These are phyloP conservation scores for Troglohyphantes excavatus DNA, from an alignment of 2,888 invertebrate genomes.

Conservation along the genomic window DNA sequence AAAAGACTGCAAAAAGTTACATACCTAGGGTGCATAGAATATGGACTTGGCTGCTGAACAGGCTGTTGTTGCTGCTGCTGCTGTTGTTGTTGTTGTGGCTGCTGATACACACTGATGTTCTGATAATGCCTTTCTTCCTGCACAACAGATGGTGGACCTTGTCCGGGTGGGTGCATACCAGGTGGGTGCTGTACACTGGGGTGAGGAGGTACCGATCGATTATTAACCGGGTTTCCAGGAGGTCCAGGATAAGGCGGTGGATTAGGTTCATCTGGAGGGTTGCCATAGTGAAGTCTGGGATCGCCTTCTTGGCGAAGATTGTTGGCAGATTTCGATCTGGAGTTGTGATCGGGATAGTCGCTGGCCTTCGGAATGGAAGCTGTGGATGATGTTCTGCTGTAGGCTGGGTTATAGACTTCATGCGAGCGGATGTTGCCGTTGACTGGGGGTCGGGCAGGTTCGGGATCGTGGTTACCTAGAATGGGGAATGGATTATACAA, in stretches of 20 bases:
- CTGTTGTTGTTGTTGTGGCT: slow-evolving; percentile 63
- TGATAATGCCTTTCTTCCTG: slow-evolving; percentile 80
- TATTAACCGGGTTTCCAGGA: slow-evolving; percentile 34
- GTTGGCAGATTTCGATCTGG: slow-evolving; percentile 72
- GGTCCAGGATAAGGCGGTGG: slow-evolving; percentile 76
- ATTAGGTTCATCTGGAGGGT: slow-evolving; percentile 61
- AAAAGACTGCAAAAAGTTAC: neutral
- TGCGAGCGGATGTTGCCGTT: slow-evolving; percentile 81
- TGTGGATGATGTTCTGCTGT: slow-evolving; percentile 87
- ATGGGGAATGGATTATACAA: no score
- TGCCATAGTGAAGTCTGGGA: slow-evolving; percentile 62
- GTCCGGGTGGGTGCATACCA: slow-evolving; percentile 80
- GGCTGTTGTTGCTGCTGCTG: slow-evolving; percentile 59
- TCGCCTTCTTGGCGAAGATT: slow-evolving; percentile 71
- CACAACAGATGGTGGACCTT: slow-evolving; percentile 63
- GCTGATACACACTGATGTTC: slow-evolving; percentile 80
- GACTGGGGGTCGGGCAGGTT: slow-evolving; percentile 60
- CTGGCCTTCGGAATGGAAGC: slow-evolving; percentile 82
- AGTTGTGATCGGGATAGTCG: slow-evolving; percentile 63
- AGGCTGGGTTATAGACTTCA: slow-evolving; percentile 87
- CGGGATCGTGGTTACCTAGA: slow-evolving; percentile 80
- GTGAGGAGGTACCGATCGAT: slow-evolving; percentile 76
- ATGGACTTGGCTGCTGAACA: slow-evolving; percentile 55
- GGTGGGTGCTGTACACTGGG: slow-evolving; percentile 80
- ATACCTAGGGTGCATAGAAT: slow-evolving; percentile 58